phyloP scores from a whole-genome alignment of 37 sponge, comb jelly and placozoan genomes.

The Dysidea cf. avara region DNA sequence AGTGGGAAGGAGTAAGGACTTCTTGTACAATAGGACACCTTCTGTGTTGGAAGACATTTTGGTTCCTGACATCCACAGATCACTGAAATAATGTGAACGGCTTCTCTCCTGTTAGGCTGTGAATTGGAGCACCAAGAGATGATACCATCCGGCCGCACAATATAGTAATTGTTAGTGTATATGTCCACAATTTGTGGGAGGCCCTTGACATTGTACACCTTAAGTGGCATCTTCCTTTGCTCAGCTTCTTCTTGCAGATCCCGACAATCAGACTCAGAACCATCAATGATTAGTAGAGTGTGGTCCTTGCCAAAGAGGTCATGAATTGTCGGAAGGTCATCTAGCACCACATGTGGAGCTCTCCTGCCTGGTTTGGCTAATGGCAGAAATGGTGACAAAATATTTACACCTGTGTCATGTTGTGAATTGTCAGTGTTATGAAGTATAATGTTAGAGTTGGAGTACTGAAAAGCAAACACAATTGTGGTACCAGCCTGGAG shows the following conservation, averaged over 20 bases:
- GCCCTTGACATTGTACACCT: conserved; percentile 6
- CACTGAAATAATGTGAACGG: conserved; percentile 25
- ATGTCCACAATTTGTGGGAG: conserved; percentile 37
- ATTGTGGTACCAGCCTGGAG: conserved; percentile 8
- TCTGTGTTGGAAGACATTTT: conserved; percentile 5
- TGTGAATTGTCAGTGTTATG: conserved; percentile 34
- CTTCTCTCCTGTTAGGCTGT: conserved; percentile 48
- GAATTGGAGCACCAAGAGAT: conserved; percentile 70
- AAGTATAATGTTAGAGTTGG: conserved; percentile 58
- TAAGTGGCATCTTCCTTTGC: conserved; percentile 34
- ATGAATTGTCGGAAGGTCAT: conserved; percentile 37
- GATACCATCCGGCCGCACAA: conserved; percentile 77
- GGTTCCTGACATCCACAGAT: conserved; percentile 36
- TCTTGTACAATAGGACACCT: neutral
- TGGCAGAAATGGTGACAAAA: conserved; percentile 17
- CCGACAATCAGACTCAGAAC: conserved; percentile 41
- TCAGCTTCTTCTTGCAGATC: conserved; percentile 35
- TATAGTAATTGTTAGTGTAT: conserved; percentile 66
- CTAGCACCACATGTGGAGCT: conserved; percentile 72
- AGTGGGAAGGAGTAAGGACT: conserved; percentile 7
- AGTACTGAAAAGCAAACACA: conserved; percentile 64
- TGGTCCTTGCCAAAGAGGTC: conserved; percentile 68
- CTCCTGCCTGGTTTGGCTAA: conserved; percentile 69
- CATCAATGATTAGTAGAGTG: conserved; percentile 60
- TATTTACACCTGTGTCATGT: neutral